These are phyloP conservation scores for Sceloporus undulatus DNA, from an alignment of 2,113 vertebrate genomes.

Conservation along the genomic window DNA sequence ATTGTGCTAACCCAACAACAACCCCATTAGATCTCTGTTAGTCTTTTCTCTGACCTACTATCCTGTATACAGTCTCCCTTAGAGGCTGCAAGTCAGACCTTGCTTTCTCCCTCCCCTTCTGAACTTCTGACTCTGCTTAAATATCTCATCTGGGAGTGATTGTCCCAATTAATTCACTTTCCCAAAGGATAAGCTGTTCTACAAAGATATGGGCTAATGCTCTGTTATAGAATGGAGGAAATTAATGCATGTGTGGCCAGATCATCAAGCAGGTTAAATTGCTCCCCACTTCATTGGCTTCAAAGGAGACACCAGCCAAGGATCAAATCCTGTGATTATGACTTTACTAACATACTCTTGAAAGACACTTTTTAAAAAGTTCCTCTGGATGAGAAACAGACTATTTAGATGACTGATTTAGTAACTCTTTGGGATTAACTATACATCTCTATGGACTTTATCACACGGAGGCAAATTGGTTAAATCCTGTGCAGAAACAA, in stretches of 20 bases:
- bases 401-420: constrained; percentile 51
- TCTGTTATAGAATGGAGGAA: constrained; percentile 52
- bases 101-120: constrained; percentile 28
- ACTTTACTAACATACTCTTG: background rate
- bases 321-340: background rate
- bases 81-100: background rate
- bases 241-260: constrained; percentile 17
- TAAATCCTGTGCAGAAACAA: no score
- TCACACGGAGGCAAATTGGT: no score
- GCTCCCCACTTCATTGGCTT: constrained; percentile 15
- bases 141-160: constrained; percentile 39
- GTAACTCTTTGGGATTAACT: constrained; percentile 58
- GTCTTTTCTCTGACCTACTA: constrained; percentile 26
- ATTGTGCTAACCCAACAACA: background rate
- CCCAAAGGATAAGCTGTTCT: constrained; percentile 40
- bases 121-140: constrained; percentile 44
- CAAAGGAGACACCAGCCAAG: background rate
- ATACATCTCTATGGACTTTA: constrained; percentile 24
- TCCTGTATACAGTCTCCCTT: background rate
- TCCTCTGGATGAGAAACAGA: background rate
- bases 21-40: background rate
- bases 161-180: constrained; percentile 43
- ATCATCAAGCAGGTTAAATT: constrained; percentile 22
- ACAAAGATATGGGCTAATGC: constrained; percentile 41
- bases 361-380: background rate